A percentile compares a stretch with the other conserved stretches of the same genome.
These are phyloP conservation scores for Athetis lepigone DNA, from an alignment of 2,888 invertebrate genomes.

Conservation along the genomic window DNA sequence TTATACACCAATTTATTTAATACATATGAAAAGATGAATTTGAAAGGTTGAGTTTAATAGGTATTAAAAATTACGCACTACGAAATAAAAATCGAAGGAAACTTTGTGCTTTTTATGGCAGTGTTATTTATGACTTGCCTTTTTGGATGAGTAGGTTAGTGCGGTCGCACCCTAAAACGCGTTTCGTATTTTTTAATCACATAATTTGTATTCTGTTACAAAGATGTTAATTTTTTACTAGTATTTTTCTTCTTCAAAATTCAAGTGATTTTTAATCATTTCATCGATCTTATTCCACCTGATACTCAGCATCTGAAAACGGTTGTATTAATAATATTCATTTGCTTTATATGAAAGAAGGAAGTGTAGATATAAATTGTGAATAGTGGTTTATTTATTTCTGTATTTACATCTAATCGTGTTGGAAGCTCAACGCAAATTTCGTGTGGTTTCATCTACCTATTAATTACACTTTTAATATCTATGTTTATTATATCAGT, in stretches of 20 bases:
- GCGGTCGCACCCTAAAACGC: conserved; percentile 21
- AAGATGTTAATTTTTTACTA: neutral
- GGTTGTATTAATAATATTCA: conserved; percentile 30
- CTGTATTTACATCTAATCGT: conserved; percentile 91
- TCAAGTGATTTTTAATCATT: neutral
- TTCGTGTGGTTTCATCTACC: conserved; percentile 85
- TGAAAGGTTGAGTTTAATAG: too few species aligned
- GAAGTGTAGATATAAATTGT: conserved; percentile 55
- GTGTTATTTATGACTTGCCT: too few species aligned
- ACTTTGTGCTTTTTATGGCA: conserved; percentile 32
- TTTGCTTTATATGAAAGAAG: conserved; percentile 45
- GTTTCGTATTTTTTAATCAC: neutral
- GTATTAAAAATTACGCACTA: too few species aligned
- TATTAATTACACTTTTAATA: conserved; percentile 71
- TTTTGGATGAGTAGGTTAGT: too few species aligned
- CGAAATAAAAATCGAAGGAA: too few species aligned
- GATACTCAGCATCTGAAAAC: conserved; percentile 45
- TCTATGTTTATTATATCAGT: conserved; percentile 69
- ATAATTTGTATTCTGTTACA: too few species aligned
- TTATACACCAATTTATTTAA: neutral
- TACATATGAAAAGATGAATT: too few species aligned
- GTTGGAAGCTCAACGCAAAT: conserved; percentile 91
- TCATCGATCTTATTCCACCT: neutral
- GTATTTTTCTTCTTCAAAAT: neutral
- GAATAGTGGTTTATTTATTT: conserved; percentile 72